Evolutionary conservation across 2,113 vertebrate species (phyloP).

Genomic region (Nycticebus coucang): DNA sequence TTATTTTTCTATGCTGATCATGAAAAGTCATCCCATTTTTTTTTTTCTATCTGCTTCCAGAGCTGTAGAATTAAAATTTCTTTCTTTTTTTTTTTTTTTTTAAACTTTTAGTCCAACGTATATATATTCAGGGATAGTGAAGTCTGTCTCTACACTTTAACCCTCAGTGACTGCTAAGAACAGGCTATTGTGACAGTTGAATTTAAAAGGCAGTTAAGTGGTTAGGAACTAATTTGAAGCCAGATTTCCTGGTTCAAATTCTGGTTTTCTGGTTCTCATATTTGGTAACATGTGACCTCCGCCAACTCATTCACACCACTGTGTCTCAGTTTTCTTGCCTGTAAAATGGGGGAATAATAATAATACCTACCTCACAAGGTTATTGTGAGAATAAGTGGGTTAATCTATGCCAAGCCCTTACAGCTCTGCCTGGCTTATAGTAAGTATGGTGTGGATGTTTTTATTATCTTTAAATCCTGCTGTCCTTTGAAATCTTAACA

Average conservation of each 20-base stretch:
- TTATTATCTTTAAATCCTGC: constrained; percentile 54
- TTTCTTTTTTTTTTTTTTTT: too few species aligned
- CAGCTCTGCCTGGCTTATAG: not conserved
- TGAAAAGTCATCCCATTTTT: constrained; percentile 17
- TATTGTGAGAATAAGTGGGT: constrained; percentile 15
- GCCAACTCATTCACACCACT: not conserved
- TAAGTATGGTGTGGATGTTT: not conserved
- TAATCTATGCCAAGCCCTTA: not conserved
- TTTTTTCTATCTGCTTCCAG: not conserved
- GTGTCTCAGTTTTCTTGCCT: constrained; percentile 23
- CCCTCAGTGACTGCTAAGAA: constrained; percentile 2
- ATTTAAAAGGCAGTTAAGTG: not conserved
- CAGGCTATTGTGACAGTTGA: not conserved
- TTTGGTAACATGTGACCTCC: not conserved
- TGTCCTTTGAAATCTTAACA: constrained; percentile 38
- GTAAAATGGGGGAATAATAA: not conserved
- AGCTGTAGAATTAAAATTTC: not conserved
- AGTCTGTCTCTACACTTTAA: not conserved
- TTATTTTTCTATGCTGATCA: constrained; percentile 58
- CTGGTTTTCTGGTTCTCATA: constrained; percentile 31
- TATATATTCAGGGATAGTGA: not conserved
- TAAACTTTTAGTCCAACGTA: not conserved
- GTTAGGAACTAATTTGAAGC: not conserved
- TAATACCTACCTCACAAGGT: not conserved
- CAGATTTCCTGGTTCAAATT: not conserved